phyloP scores from a whole-genome alignment of 1,140 invertebrate genomes.

The Amyelois transitella region DNA sequence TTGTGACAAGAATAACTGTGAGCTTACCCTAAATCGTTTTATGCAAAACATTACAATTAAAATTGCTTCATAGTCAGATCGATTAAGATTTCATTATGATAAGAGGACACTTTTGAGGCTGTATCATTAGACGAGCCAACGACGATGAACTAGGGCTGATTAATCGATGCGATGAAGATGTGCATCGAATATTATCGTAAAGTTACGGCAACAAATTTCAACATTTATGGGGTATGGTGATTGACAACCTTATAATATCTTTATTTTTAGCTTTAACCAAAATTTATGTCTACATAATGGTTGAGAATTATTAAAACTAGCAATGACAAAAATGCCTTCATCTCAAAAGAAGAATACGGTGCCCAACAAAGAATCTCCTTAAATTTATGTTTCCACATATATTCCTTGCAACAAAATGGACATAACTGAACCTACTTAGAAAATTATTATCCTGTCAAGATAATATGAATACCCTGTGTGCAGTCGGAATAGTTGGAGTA shows the following conservation, averaged over 20 bases:
- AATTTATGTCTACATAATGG: too few species aligned
- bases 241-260: too few species aligned
- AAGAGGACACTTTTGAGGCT: conserved; percentile 40
- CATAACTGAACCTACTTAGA: too few species aligned
- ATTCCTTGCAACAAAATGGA: too few species aligned
- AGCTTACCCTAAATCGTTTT: conserved; percentile 21
- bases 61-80: conserved; percentile 47
- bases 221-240: background rate
- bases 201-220: background rate
- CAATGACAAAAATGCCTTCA: too few species aligned
- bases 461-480: conserved; percentile 6
- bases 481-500: conserved; percentile 9
- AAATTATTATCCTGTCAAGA: background rate
- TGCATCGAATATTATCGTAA: background rate
- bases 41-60: conserved; percentile 61
- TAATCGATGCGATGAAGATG: conserved; percentile 21
- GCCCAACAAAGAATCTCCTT: too few species aligned
- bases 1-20: background rate
- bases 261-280: too few species aligned
- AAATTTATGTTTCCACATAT: too few species aligned
- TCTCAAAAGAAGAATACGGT: too few species aligned
- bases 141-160: conserved; percentile 26
- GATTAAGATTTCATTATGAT: conserved; percentile 64
- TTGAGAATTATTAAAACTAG: too few species aligned
- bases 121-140: conserved; percentile 41